phyloP scores from a whole-genome alignment of 2,797 vertebrate genomes.

The Pygocentrus nattereri region DNA sequence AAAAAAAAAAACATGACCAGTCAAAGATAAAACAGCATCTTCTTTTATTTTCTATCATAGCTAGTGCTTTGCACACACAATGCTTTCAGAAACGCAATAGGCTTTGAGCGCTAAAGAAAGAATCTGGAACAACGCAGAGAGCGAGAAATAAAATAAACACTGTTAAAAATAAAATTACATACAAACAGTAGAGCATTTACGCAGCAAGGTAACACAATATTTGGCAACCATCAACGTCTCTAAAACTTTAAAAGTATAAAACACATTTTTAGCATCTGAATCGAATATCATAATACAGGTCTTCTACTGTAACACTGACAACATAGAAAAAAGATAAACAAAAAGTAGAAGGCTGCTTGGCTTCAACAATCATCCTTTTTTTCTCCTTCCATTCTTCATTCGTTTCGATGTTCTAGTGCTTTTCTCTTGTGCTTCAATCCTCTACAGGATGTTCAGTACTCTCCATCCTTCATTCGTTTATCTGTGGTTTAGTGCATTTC shows the following conservation, averaged over 20 bases:
- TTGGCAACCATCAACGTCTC: conserved; percentile 81
- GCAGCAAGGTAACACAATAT: conserved; percentile 74
- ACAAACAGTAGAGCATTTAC: conserved; percentile 53
- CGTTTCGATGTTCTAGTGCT: conserved; percentile 58
- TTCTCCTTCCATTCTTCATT: conserved; percentile 61
- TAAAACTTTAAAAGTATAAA: conserved; percentile 77
- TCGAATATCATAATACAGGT: conserved; percentile 67
- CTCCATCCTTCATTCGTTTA: conserved; percentile 25
- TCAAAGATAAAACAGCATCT: conserved; percentile 70
- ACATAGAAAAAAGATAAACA: conserved; percentile 71
- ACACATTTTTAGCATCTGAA: conserved; percentile 70
- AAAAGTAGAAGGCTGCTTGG: conserved; percentile 69
- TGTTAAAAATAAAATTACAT: conserved; percentile 49
- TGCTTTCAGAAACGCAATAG: conserved; percentile 76
- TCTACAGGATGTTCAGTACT: not conserved
- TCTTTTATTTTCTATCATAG: conserved; percentile 79
- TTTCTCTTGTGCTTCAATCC: conserved; percentile 56
- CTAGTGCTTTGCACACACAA: conserved; percentile 77
- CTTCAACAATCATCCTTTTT: conserved; percentile 70
- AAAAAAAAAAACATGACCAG: not conserved
- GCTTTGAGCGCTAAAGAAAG: conserved; percentile 72
- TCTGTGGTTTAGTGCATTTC: conserved; percentile 60
- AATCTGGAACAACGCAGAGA: conserved; percentile 74
- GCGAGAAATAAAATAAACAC: conserved; percentile 50
- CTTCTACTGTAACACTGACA: conserved; percentile 76